A percentile compares a stretch with the other conserved stretches of the same genome.
Evolutionary conservation across 92 coral and sea anemone genomes (phyloP).

Genomic region (Meandrina meandrites): DNA sequence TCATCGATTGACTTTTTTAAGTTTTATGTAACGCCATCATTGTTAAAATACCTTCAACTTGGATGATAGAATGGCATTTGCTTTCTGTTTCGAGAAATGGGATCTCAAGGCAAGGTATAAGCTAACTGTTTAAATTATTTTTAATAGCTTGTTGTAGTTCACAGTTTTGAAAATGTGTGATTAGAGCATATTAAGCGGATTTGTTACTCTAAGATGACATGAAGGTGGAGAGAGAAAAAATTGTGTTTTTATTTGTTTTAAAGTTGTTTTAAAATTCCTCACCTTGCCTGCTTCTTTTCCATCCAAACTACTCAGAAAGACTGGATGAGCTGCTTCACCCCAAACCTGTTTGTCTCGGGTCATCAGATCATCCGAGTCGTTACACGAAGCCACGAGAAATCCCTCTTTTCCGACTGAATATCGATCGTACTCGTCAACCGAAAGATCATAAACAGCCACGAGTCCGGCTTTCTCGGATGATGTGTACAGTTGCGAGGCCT

Average conservation of each 20-base stretch:
- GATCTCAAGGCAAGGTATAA: too few species aligned
- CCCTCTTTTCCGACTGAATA: conserved; percentile 88
- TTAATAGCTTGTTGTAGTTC: too few species aligned
- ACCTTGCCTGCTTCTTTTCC: conserved; percentile 30
- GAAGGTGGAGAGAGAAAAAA: too few species aligned
- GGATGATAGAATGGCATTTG: too few species aligned
- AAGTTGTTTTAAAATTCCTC: neutral
- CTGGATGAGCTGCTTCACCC: conserved; percentile 70
- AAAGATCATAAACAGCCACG: conserved; percentile 81
- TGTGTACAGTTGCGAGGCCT: conserved; percentile 60
- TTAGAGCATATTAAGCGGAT: neutral
- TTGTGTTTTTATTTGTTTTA: too few species aligned
- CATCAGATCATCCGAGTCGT: conserved; percentile 46
- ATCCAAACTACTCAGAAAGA: conserved; percentile 13
- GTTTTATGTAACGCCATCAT: too few species aligned
- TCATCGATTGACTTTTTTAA: too few species aligned
- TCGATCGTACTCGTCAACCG: conserved; percentile 85
- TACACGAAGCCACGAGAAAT: conserved; percentile 77
- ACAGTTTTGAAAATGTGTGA: too few species aligned
- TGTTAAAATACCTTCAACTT: too few species aligned
- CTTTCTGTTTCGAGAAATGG: too few species aligned
- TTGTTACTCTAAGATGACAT: too few species aligned
- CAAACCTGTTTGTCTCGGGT: conserved; percentile 79
- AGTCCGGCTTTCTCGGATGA: conserved; percentile 30
- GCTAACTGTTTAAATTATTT: too few species aligned